These are phyloP conservation scores for Penaeus chinensis DNA, from an alignment of 1,140 invertebrate species.

Conservation along the genomic window DNA sequence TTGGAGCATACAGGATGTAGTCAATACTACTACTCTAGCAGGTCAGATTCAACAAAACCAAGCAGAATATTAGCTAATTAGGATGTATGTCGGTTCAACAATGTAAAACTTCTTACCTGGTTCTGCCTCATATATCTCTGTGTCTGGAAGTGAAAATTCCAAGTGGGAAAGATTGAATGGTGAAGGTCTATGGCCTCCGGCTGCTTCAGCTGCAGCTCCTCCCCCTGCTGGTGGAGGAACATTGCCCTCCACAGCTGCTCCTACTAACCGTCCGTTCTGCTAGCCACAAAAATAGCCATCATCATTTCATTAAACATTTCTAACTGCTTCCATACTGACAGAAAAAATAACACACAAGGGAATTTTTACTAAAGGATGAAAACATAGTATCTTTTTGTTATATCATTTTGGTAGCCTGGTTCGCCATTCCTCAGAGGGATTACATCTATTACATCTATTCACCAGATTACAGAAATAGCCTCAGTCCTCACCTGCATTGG, in stretches of 20 bases:
- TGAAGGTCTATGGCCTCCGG: slow-evolving; percentile 25
- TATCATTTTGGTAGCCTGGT: too few relatives aligned
- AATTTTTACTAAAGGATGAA: background rate
- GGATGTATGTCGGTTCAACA: background rate
- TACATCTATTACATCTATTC: too few relatives aligned
- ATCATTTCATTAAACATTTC: background rate
- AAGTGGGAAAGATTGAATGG: slow-evolving; percentile 51
- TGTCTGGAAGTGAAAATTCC: slow-evolving; percentile 57
- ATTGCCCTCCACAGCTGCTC: slow-evolving; percentile 49
- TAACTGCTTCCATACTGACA: background rate
- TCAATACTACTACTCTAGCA: too few relatives aligned
- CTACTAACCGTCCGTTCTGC: slow-evolving; percentile 51
- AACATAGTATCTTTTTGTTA: too few relatives aligned
- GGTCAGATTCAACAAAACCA: too few relatives aligned
- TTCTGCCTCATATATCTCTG: slow-evolving; percentile 58
- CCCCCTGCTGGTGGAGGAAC: slow-evolving; percentile 19
- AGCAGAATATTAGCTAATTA: too few relatives aligned
- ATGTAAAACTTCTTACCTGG: slow-evolving; percentile 34
- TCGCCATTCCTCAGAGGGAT: background rate
- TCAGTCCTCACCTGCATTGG: slow-evolving; percentile 53
- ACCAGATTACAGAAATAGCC: background rate
- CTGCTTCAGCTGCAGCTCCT: slow-evolving; percentile 23
- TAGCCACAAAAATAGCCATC: background rate
- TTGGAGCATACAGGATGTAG: background rate
- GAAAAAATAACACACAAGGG: background rate